Percentiles rank a stretch among this genome's conserved stretches.
phyloP scores from a whole-genome alignment of 2,113 vertebrate species.

The Hiodon alosoides region DNA sequence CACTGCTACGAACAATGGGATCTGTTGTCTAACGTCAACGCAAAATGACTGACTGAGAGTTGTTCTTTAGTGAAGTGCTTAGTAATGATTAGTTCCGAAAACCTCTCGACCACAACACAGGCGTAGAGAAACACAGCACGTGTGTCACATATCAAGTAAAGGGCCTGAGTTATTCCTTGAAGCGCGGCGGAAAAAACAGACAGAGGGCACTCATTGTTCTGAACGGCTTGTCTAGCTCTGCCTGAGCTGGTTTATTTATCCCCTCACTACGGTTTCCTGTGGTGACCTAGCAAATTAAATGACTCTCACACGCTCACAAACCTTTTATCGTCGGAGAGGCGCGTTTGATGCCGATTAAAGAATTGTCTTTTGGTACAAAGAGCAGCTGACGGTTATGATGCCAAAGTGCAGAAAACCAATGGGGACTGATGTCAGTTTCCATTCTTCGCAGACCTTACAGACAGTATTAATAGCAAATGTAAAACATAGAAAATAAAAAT shows the following conservation, averaged over 20 bases:
- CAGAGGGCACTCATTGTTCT: conserved; percentile 32
- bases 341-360: too few relatives aligned
- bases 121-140: conserved; percentile 22
- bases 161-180: conserved; percentile 26
- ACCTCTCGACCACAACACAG: conserved; percentile 41
- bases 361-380: too few relatives aligned
- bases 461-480: too few relatives aligned
- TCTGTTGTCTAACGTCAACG: conserved; percentile 39
- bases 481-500: too few relatives aligned
- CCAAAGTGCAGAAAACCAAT: too few relatives aligned
- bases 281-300: too few relatives aligned
- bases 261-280: too few relatives aligned
- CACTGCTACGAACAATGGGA: conserved; percentile 45
- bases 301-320: too few relatives aligned
- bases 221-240: not conserved
- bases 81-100: conserved; percentile 47
- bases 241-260: not conserved
- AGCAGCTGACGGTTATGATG: too few relatives aligned
- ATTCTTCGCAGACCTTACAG: too few relatives aligned
- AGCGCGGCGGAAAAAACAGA: conserved; percentile 6
- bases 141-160: conserved; percentile 52
- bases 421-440: too few relatives aligned
- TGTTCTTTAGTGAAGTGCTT: conserved; percentile 37
- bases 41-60: conserved; percentile 48
- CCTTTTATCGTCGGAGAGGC: too few relatives aligned